These are phyloP conservation scores for Oxycera nigricornis DNA, from an alignment of 2,888 invertebrate species.

Conservation along the genomic window DNA sequence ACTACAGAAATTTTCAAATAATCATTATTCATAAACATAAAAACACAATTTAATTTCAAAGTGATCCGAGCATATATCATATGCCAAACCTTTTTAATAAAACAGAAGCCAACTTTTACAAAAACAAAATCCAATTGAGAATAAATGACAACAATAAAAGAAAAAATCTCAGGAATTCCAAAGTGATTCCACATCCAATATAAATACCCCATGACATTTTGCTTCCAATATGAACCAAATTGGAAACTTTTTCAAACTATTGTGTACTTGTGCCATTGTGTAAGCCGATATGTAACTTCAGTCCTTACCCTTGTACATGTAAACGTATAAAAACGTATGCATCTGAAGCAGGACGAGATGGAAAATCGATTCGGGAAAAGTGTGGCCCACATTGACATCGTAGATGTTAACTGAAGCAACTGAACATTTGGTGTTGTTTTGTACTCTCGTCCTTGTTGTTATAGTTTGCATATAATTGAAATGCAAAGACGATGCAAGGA, in stretches of 20 bases:
- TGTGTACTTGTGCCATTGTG: neutral
- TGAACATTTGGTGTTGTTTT: conserved; percentile 14
- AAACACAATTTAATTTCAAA: no score
- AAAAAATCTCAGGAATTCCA: no score
- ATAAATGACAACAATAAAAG: no score
- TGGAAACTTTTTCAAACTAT: neutral
- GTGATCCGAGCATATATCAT: no score
- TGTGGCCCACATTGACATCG: conserved; percentile 29
- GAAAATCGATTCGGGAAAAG: conserved; percentile 32
- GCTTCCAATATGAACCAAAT: no score
- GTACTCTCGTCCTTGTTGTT: conserved; percentile 20
- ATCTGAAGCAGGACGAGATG: conserved; percentile 7
- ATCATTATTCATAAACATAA: no score
- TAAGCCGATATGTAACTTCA: neutral
- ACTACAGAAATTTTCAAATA: no score
- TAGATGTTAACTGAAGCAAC: conserved; percentile 12
- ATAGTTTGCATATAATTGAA: conserved; percentile 41
- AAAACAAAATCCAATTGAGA: no score
- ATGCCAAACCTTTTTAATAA: no score
- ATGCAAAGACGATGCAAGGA: conserved; percentile 17
- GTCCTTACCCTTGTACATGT: neutral
- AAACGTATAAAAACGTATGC: neutral
- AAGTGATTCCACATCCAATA: no score
- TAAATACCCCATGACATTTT: no score
- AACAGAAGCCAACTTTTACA: no score